Evolutionary conservation across 1,140 invertebrate genomes (phyloP).

Genomic region (Diachasmimorpha longicaudata): DNA sequence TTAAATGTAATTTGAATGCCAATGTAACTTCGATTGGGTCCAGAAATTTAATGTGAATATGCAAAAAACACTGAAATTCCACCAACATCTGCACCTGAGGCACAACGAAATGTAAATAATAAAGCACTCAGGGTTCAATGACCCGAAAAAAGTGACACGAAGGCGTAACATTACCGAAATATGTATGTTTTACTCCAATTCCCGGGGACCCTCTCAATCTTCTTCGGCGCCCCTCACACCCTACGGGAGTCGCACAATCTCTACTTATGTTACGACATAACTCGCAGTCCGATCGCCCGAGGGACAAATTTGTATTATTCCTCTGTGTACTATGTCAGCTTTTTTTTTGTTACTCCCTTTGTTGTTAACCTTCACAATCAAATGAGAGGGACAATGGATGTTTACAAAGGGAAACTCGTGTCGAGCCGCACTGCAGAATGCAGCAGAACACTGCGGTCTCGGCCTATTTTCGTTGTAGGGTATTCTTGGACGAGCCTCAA

Average conservation of each 20-base stretch:
- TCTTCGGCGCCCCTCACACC: neutral
- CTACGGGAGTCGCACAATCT: neutral
- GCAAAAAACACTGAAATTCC: no score
- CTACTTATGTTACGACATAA: neutral
- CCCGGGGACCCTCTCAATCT: neutral
- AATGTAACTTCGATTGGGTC: no score
- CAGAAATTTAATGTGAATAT: no score
- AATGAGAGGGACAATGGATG: conserved; percentile 12
- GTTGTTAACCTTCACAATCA: neutral
- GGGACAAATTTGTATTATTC: neutral
- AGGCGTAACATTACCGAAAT: neutral
- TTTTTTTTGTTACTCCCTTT: neutral
- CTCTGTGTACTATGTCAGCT: neutral
- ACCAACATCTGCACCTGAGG: no score
- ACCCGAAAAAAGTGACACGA: neutral
- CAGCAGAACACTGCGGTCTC: conserved; percentile 26
- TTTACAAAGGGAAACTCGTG: neutral
- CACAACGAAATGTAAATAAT: no score
- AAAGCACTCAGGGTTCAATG: neutral
- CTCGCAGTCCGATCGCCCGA: neutral
- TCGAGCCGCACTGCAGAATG: conserved; percentile 28
- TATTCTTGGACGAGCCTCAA: conserved; percentile 30
- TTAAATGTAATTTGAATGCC: no score
- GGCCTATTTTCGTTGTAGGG: conserved; percentile 25
- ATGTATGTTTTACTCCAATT: neutral